Evolutionary conservation across 1,140 invertebrate genomes (phyloP).

Genomic region (Saccostrea cuccullata): DNA sequence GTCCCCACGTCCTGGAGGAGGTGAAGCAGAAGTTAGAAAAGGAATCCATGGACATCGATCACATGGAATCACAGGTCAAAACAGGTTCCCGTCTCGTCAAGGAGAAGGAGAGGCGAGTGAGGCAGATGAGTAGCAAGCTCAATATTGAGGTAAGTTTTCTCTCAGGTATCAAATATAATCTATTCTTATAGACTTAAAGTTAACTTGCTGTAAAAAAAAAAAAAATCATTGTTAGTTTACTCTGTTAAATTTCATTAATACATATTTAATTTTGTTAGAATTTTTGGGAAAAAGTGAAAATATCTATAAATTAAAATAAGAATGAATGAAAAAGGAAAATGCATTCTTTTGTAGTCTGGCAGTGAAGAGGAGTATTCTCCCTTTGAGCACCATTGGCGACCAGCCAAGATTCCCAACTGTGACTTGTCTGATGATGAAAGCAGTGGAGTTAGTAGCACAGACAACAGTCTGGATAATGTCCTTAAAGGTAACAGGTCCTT

Average conservation of each 20-base stretch:
- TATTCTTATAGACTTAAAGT: too few relatives aligned
- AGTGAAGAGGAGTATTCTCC: slow-evolving; percentile 73
- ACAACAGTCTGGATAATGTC: slow-evolving; percentile 72
- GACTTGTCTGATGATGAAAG: slow-evolving; percentile 75
- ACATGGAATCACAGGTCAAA: slow-evolving; percentile 70
- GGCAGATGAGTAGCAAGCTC: slow-evolving; percentile 62
- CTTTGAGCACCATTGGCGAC: slow-evolving; percentile 67
- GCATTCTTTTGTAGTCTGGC: slow-evolving; percentile 54
- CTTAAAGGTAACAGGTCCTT: slow-evolving; percentile 59
- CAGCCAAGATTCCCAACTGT: slow-evolving; percentile 62
- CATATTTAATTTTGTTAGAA: background rate
- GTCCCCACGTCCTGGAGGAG: slow-evolving; percentile 68
- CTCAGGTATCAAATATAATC: background rate
- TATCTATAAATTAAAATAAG: background rate
- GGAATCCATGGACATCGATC: slow-evolving; percentile 70
- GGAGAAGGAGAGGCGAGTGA: slow-evolving; percentile 73
- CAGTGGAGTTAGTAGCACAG: slow-evolving; percentile 74
- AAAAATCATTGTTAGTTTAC: background rate
- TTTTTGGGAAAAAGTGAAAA: too few relatives aligned
- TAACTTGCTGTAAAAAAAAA: too few relatives aligned
- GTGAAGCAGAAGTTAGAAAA: slow-evolving; percentile 71
- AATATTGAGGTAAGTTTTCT: slow-evolving; percentile 56
- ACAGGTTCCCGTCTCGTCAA: slow-evolving; percentile 68
- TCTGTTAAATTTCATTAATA: background rate
- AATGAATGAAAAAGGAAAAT: background rate